Base-by-base conservation (phyloP, 2,113 vertebrate species). In the Malurus cyaneus region DNA sequence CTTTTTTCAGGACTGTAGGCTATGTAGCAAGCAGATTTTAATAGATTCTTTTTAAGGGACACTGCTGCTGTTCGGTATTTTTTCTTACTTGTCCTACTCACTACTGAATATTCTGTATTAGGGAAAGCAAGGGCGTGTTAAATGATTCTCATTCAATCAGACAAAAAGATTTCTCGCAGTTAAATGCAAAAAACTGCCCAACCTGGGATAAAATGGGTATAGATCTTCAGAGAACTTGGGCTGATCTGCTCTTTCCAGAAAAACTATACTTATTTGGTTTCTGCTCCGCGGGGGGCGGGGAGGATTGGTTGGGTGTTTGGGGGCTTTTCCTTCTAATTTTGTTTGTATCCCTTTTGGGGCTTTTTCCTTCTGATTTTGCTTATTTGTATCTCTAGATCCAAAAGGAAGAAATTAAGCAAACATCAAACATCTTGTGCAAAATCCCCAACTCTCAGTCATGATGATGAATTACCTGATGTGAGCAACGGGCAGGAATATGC, bases 331-430 rank as follows among this genome's bases (percentile, higher is more conserved):
- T 15, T 41, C 15, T 66, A 18, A 4, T 32, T 69, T 44, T 60
- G 1, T n/a, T 49, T 32, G 4, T 9, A 13, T 7, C 16, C 62
- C 31, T n/a, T 24, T 16, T 39, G 41, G 8, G 2, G 0, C 0
- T 12, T 18, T 18, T 15, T 8, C 17, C 1, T 15, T 41, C 15
- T 66, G 20, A 3, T 32, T 69, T 44, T 60, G 1, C 34, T 54
- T 24, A 1, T 14, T 49, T 32, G 4, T 9, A 13, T 7, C 16
- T 66, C 31, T n/a, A 64, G 42, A 70, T 9, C 12, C 10, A 5
- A 1, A 24, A n/a, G n/a, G 61, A 46, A 42, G 1, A 18, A 26
- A 28, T 12, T 8, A 6, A 73, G 17, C 8, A 61, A 57, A 16
- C 12, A 34, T 36, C 16, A n/a, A 71, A 6, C 5, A 80, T 3